phyloP scores from a whole-genome alignment of 2,888 invertebrate species.

The Drosophila incognita region DNA sequence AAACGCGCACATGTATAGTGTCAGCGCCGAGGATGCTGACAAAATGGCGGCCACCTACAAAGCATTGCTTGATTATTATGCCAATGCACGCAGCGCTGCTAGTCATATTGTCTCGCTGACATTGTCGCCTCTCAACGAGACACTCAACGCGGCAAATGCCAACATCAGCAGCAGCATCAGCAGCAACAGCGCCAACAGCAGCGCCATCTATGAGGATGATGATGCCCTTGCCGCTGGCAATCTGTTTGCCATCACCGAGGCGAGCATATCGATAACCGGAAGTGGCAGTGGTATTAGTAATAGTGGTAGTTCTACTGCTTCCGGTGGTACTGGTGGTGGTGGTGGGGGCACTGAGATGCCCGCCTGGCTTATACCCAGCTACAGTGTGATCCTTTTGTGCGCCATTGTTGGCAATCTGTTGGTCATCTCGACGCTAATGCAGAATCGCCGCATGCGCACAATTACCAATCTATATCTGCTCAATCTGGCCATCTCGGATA shows the following conservation, averaged over 20 bases:
- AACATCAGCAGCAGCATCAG: slow-evolving; percentile 9
- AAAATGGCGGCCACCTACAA: slow-evolving; percentile 34
- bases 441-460: slow-evolving; percentile 91
- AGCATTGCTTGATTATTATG: slow-evolving; percentile 62
- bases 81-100: slow-evolving; percentile 57
- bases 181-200: slow-evolving; percentile 7
- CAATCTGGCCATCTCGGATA: slow-evolving; percentile 90
- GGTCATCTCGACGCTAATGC: slow-evolving; percentile 91
- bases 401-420: slow-evolving; percentile 92
- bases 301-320: not conserved
- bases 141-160: slow-evolving; percentile 23
- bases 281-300: not conserved
- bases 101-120: slow-evolving; percentile 67
- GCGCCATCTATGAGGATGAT: slow-evolving; percentile 21
- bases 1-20: slow-evolving; percentile 11
- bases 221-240: slow-evolving; percentile 16
- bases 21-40: slow-evolving; percentile 35
- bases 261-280: not conserved
- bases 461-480: slow-evolving; percentile 91
- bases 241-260: slow-evolving; percentile 17
- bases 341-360: slow-evolving; percentile 59
- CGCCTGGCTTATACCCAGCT: slow-evolving; percentile 86
- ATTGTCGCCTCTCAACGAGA: slow-evolving; percentile 47
- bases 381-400: slow-evolving; percentile 91
- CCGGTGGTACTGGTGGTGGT: not conserved